Base-by-base conservation (phyloP, 92 coral and sea anemone species). In the Isaurus tuberculatus region DNA sequence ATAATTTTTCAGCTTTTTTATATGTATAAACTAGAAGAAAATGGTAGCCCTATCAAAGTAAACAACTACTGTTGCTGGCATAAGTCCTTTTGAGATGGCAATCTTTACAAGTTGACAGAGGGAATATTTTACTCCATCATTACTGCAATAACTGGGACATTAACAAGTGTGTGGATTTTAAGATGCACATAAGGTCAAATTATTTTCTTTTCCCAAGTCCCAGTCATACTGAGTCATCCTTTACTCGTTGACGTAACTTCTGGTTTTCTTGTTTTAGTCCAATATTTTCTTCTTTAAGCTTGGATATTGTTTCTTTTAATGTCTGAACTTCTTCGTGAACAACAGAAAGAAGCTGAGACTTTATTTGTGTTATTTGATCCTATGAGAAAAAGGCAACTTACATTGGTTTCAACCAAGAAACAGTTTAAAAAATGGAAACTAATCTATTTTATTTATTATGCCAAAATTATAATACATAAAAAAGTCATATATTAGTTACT, bases 271-370 rank as follows among this genome's bases (percentile, higher is more conserved):
- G 90, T 79, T 89, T 97, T 27, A 97, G 98, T 86, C 87, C 96
- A 63, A 84, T 85, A 75, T 97, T 97, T 86, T 97, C 99, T 73
- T 89, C 93, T 68, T 86, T 94, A n/a, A 97, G 93, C 79, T 97
- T 90, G 79, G 92, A 81, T 23, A 97, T 97, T 72, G 97, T 97
- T 84, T 92, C 97, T 90, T 97, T 97, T 81, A 97, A 88, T 84
- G 95, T 97, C 72, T 94, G 95, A 42, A 97, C 99, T 85, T 97
- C 99, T 75, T 95, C 97, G 66, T 97, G 94, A 26, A 97, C 99
- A 73, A 92, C 97, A 78, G 88, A 88, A 30, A 97, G 88, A 60
- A 97, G 92, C 57, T 96, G 97, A 33, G 97, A 89, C 85, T 97
- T 97, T 75, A 97, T 97, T 85, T 94, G 97, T 22, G 92, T 95